A percentile compares a stretch with the other conserved stretches of the same genome.
Conservation (phyloP, 1,140 invertebrate species). For the Copidosoma floridanum region DNA sequence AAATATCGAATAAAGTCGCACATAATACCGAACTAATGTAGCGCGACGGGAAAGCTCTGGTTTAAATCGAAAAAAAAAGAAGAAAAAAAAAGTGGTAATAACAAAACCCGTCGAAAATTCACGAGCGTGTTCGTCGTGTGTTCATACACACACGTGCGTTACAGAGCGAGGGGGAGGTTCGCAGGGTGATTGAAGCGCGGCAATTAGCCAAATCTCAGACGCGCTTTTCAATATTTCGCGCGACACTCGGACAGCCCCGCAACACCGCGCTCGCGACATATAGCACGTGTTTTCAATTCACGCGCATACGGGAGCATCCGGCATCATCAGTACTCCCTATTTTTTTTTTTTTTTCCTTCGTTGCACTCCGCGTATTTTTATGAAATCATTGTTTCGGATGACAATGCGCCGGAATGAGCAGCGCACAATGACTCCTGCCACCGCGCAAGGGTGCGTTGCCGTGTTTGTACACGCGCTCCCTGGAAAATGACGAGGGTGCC, state of each 20-base stretch:
- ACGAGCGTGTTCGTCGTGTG: too few species aligned
- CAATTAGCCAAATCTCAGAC: conserved; percentile 16
- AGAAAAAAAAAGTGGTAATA: too few species aligned
- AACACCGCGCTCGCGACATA: too few species aligned
- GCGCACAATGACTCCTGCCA: conserved; percentile 51
- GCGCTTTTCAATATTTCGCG: too few species aligned
- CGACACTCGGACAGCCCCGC: neutral
- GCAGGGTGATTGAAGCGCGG: neutral
- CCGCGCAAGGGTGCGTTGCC: conserved; percentile 24
- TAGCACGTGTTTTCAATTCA: conserved; percentile 25
- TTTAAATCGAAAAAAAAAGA: too few species aligned
- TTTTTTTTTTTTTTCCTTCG: conserved; percentile 28
- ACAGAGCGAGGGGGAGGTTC: too few species aligned
- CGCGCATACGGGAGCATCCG: conserved; percentile 16
- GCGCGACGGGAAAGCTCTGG: too few species aligned
- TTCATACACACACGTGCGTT: too few species aligned
- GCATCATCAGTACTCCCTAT: conserved; percentile 32
- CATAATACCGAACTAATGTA: too few species aligned
- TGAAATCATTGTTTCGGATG: conserved; percentile 57
- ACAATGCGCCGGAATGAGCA: conserved; percentile 55
- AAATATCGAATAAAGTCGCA: too few species aligned
- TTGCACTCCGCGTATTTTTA: conserved; percentile 48
- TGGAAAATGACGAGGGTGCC: conserved; percentile 31
- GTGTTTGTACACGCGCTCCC: conserved; percentile 17
- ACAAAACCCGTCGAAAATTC: too few species aligned